Percentiles rank a stretch among this genome's conserved stretches.
Conservation (phyloP, 1,140 invertebrate species). For the Drosophila novamexicana region DNA sequence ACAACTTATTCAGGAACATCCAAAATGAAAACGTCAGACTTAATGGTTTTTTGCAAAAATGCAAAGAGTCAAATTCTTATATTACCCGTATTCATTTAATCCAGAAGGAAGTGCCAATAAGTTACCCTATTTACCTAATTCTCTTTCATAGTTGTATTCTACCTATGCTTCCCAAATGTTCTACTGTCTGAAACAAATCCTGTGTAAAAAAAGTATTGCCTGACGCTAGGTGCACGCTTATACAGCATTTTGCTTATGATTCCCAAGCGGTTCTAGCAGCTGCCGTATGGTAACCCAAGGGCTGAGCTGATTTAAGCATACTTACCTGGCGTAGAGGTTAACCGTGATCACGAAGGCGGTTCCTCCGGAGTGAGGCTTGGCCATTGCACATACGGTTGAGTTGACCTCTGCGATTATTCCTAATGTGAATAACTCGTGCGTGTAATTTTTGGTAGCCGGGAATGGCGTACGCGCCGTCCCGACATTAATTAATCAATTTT, state of each 20-base stretch:
- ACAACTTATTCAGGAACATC: too few species aligned
- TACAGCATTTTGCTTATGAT: neutral
- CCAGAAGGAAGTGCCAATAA: too few species aligned
- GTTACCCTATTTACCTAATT: too few species aligned
- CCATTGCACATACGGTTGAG: constrained; percentile 65
- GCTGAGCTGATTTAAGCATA: constrained; percentile 64
- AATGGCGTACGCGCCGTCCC: constrained; percentile 84
- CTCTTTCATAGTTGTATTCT: too few species aligned
- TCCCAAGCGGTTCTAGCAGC: constrained; percentile 7
- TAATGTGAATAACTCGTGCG: constrained; percentile 74
- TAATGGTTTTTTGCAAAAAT: too few species aligned
- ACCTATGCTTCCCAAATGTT: too few species aligned
- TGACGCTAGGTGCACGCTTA: neutral
- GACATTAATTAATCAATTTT: constrained; percentile 58
- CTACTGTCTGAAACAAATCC: neutral
- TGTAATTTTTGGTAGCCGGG: constrained; percentile 84
- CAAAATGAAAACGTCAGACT: too few species aligned
- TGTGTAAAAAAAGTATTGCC: neutral
- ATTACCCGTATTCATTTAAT: too few species aligned
- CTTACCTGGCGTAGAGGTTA: constrained; percentile 86
- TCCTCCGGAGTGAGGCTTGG: constrained; percentile 86
- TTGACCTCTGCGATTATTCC: constrained; percentile 72
- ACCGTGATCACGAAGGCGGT: constrained; percentile 88
- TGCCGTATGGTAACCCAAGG: neutral
- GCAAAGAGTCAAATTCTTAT: too few species aligned